Evolutionary conservation across 2,888 invertebrate species (phyloP).

Genomic region (Ectropis crepuscularia): DNA sequence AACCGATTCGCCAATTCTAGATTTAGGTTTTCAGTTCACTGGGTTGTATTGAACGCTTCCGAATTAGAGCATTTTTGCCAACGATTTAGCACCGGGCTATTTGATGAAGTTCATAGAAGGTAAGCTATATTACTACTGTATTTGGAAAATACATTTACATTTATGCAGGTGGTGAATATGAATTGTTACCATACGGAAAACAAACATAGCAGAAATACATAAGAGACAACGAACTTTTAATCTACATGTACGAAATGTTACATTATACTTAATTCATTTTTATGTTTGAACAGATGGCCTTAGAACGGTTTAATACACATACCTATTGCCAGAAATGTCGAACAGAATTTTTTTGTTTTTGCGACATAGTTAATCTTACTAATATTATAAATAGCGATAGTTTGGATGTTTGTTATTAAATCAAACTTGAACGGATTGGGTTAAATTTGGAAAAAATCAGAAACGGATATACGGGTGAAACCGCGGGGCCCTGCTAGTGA

Average conservation of each 20-base stretch:
- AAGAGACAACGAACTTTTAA: slow-evolving; percentile 5
- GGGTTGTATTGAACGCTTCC: slow-evolving; percentile 72
- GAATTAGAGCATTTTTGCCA: slow-evolving; percentile 46
- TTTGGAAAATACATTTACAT: neutral
- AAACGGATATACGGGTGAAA: too few species aligned
- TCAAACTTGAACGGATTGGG: too few species aligned
- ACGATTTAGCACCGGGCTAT: neutral
- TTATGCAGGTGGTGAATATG: neutral
- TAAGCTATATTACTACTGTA: neutral
- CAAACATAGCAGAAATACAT: neutral
- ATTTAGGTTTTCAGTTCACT: slow-evolving; percentile 84
- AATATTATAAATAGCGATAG: too few species aligned
- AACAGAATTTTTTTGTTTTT: too few species aligned
- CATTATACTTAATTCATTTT: neutral
- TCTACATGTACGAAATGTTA: neutral
- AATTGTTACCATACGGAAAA: neutral
- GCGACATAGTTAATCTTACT: too few species aligned
- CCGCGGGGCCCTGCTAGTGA: too few species aligned
- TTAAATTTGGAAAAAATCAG: too few species aligned
- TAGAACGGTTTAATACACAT: neutral
- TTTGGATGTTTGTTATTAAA: too few species aligned
- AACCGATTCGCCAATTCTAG: slow-evolving; percentile 80
- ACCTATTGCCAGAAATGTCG: too few species aligned
- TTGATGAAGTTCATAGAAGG: neutral
- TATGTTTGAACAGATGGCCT: slow-evolving; percentile 3